Evolutionary conservation across 2,113 vertebrate species (phyloP), one percentile per base, ranked within the genome.

Genomic region (Xyrauchen texanus): DNA sequence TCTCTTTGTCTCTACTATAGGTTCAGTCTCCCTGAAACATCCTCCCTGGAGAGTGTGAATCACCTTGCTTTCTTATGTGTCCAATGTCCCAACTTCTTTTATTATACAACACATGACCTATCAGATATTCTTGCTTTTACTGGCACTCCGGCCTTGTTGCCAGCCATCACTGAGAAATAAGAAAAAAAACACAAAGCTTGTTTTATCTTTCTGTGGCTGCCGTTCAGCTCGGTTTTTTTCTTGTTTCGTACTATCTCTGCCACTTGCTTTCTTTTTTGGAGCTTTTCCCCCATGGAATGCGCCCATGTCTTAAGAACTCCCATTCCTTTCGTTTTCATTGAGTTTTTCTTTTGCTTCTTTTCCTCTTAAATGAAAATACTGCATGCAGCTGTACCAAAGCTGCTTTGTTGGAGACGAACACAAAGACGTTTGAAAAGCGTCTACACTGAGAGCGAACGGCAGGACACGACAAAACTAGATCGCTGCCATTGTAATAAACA

Each of bases 31-130:
- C 21, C 0, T 8, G 15, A 34, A 82, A 60, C 61, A 55, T 63
- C 52, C 21, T 67, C 86, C 93, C 90, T 85, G n/a, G 89, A 91
- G 92, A 86, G 77, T 78, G 73, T 64, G 83, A 90, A 88, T 91
- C 91, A 90, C 93, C 92, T 89, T 92, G 90, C 86, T 89, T 91
- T 84, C 88, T 89, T 82, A 87, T 92, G 85, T 90, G 86, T 87
- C 89, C 91, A 21, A 87, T 85, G 86, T 84, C 92, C 91, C 86
- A 86, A 86, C 78, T 90, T 94, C 92, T 88, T 88, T 91, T 94
- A 93, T 94, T 93, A 93, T 91, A 93, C 93, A 92, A 89, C 93
- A 93, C 94, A 95, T 94, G 94, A 94, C 94, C 94, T 91, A 91
- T 93, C 89, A 89, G 93, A 93, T 94, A 93, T 92, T 91, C 88